Conservation (phyloP, 2,797 vertebrate genomes). For the Staurois parvus region DNA sequence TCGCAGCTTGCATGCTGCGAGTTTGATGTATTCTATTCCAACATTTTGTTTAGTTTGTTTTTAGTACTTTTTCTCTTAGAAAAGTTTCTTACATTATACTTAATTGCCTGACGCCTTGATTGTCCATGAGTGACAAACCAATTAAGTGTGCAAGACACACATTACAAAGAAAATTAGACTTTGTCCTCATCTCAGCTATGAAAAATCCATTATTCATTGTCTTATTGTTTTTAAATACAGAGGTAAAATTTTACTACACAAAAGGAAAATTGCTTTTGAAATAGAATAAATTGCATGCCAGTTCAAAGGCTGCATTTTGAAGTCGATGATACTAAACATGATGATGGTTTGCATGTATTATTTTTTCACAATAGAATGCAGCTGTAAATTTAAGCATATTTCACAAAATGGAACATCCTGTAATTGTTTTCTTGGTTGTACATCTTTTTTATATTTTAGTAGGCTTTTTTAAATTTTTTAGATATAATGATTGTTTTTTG, state of each 20-base stretch:
- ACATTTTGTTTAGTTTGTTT: constrained; percentile 76
- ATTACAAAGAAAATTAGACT: constrained; percentile 76
- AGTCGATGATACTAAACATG: constrained; percentile 67
- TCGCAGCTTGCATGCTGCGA: constrained; percentile 66
- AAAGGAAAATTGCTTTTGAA: constrained; percentile 81
- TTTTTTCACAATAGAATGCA: constrained; percentile 60
- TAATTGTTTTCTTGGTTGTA: constrained; percentile 48
- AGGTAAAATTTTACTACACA: constrained; percentile 76
- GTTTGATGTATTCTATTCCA: constrained; percentile 70
- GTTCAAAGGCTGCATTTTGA: constrained; percentile 74
- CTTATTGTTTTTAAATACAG: constrained; percentile 81
- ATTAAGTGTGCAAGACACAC: constrained; percentile 76
- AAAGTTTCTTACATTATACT: constrained; percentile 76
- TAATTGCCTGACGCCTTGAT: constrained; percentile 77
- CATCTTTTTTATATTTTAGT: constrained; percentile 1
- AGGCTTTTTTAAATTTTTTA: constrained; percentile 1
- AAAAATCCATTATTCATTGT: constrained; percentile 84
- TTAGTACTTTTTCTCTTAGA: constrained; percentile 71
- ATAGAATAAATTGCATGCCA: constrained; percentile 75
- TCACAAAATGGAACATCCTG: constrained; percentile 34
- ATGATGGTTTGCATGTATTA: constrained; percentile 66
- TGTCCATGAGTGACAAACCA: constrained; percentile 80
- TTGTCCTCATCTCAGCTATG: constrained; percentile 74
- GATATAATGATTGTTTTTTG: neutral
- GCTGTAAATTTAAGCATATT: constrained; percentile 57